phyloP scores from a whole-genome alignment of 2,113 vertebrate species.

The Callocephalon fimbriatum region DNA sequence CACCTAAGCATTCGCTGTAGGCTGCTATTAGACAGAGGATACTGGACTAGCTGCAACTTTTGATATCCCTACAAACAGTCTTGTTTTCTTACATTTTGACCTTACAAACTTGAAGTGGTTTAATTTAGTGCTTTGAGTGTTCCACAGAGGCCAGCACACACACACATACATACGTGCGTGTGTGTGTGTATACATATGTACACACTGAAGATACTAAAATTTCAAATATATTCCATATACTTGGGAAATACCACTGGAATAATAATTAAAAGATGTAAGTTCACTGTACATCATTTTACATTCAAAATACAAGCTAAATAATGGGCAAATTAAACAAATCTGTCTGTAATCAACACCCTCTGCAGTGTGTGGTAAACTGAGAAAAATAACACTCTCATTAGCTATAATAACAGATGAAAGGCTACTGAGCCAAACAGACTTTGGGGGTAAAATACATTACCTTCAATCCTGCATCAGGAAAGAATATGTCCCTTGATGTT shows the following conservation, averaged over 20 bases:
- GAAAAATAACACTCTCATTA: neutral
- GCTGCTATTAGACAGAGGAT: neutral
- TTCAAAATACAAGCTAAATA: neutral
- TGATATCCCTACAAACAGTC: neutral
- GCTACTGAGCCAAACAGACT: neutral
- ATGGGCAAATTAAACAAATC: neutral
- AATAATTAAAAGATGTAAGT: neutral
- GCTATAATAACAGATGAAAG: neutral
- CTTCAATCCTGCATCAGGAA: neutral
- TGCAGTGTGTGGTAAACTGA: neutral
- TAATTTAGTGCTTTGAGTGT: neutral
- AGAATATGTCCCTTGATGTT: neutral
- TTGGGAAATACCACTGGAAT: neutral
- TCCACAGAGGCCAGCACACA: neutral
- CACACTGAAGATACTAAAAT: neutral
- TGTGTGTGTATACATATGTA: rapidly evolving
- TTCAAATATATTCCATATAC: neutral
- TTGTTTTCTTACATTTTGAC: neutral
- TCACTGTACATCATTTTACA: neutral
- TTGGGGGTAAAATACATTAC: neutral
- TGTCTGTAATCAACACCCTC: neutral
- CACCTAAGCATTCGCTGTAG: neutral
- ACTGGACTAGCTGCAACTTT: neutral
- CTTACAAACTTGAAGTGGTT: neutral
- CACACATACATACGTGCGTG: rapidly evolving